Evolutionary conservation across 2,797 vertebrate species (phyloP), one percentile per base, ranked within the genome.

Genomic region (Scleropages formosus): DNA sequence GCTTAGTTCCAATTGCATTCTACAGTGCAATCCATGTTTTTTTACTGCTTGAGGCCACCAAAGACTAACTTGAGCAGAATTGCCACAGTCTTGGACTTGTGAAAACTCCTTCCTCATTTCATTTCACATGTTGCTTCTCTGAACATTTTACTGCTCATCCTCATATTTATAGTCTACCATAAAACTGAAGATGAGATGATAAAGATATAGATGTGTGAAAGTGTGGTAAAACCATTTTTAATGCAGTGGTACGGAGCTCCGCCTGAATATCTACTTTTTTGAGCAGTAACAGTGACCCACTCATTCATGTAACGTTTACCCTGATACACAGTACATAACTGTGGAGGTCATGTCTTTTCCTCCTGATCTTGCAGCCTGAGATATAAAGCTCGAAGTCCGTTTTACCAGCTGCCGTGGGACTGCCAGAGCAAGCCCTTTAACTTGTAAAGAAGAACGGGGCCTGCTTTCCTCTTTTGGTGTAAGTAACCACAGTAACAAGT

Each of bases 1-100:
- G 81, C 82, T 75, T 75, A 78, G 81, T 85, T 86, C 78, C 85
- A 87, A 87, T 53, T 46, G 73, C 80, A 79, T 78, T 86, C 77
- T 47, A 63, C 84, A 78, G 63, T 73, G 65, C 82, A 84, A 89
- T 89, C 86, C 84, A 75, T 64, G n/a, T n/a, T n/a, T 80, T 66
- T 73, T 62, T 75, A 84, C 82, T 76, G 78, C 83, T 81, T 26
- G 56, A 72, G 83, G 86, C 84, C 47, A 78, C 70, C 63, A 60
- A 61, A 59, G 46, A 22, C 15, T 63, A 67, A 75, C 47, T 15
- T 53, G 73, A 44, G 74, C 75, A 56, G 66, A 59, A 78, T 73
- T 78, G 61, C 84, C 77, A 63, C 83, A 82, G 64, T 61, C 68
- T 73, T 61, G 4, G 20, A 4, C 71, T 56, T 13, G 75, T 62